A percentile compares a stretch with the other conserved stretches of the same genome.
Evolutionary conservation across 2,113 vertebrate genomes (phyloP).

Genomic region (Heloderma charlesbogerti): DNA sequence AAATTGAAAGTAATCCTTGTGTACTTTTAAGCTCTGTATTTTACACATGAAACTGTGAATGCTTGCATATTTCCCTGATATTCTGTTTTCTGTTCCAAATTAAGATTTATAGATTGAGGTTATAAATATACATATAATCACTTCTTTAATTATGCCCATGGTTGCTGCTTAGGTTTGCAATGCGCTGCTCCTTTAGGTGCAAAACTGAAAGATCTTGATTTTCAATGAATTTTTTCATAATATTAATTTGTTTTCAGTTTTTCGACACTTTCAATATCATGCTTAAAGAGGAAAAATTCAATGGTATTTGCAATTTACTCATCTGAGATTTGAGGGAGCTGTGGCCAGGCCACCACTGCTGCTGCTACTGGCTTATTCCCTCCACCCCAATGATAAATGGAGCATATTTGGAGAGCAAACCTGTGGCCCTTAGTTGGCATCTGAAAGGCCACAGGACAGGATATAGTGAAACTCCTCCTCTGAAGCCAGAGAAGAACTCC

Average conservation of each 20-base stretch:
- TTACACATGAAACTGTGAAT: conserved; percentile 69
- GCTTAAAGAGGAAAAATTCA: conserved; percentile 36
- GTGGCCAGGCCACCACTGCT: not conserved
- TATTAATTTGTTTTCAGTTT: conserved; percentile 63
- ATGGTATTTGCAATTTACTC: conserved; percentile 44
- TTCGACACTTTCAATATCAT: conserved; percentile 38
- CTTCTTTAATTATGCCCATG: conserved; percentile 75
- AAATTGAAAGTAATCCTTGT: conserved; percentile 63
- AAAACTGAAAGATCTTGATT: conserved; percentile 71
- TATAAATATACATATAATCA: conserved; percentile 79
- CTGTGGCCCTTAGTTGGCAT: too few species aligned
- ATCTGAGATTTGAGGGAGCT: conserved; percentile 40
- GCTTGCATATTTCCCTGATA: conserved; percentile 69
- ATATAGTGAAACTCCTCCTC: too few species aligned
- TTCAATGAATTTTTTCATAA: conserved; percentile 61
- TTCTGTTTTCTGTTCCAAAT: conserved; percentile 77
- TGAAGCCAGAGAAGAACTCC: too few species aligned
- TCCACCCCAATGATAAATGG: not conserved
- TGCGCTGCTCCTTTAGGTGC: conserved; percentile 63
- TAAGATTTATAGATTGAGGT: conserved; percentile 71
- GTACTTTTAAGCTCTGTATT: conserved; percentile 66
- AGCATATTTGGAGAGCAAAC: not conserved
- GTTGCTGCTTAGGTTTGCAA: conserved; percentile 73
- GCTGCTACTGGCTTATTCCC: not conserved
- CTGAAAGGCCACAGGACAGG: too few species aligned